phyloP scores from a whole-genome alignment of 2,113 vertebrate species.

The Hyaena hyaena region DNA sequence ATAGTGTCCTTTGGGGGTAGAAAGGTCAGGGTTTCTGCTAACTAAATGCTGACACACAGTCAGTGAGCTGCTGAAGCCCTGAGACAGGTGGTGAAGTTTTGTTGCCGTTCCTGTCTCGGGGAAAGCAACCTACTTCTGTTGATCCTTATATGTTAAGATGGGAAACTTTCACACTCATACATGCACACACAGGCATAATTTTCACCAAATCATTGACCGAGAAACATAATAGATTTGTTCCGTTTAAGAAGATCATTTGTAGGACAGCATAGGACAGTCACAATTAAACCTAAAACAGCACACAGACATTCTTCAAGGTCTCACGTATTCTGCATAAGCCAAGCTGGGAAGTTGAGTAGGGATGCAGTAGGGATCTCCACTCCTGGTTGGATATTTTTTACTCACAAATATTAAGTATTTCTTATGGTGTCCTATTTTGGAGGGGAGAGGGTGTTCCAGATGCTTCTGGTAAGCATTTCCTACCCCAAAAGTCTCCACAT shows the following conservation, averaged over 20 bases:
- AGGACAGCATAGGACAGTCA: not conserved
- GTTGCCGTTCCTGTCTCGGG: not conserved
- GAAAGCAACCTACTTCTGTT: not conserved
- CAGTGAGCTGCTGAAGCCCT: not conserved
- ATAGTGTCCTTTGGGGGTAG: not conserved
- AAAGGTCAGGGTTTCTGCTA: not conserved
- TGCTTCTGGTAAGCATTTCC: not conserved
- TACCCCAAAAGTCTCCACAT: not conserved
- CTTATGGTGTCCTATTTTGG: not conserved
- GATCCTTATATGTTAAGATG: not conserved
- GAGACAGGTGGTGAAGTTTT: not conserved
- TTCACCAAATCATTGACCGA: not conserved
- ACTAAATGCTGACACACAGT: not conserved
- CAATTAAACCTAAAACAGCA: not conserved
- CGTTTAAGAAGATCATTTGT: not conserved
- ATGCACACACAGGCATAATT: not conserved
- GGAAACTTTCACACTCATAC: not conserved
- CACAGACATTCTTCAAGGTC: not conserved
- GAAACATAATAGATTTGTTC: not conserved
- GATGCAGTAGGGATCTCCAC: not conserved
- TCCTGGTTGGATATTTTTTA: not conserved
- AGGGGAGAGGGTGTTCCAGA: not conserved
- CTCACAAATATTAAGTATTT: not conserved
- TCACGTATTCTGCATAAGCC: not conserved
- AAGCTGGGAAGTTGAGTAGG: not conserved